A percentile compares a stretch with the other conserved stretches of the same genome.
These are phyloP conservation scores for Diabrotica undecimpunctata DNA, from an alignment of 1,140 invertebrate species.

Conservation along the genomic window DNA sequence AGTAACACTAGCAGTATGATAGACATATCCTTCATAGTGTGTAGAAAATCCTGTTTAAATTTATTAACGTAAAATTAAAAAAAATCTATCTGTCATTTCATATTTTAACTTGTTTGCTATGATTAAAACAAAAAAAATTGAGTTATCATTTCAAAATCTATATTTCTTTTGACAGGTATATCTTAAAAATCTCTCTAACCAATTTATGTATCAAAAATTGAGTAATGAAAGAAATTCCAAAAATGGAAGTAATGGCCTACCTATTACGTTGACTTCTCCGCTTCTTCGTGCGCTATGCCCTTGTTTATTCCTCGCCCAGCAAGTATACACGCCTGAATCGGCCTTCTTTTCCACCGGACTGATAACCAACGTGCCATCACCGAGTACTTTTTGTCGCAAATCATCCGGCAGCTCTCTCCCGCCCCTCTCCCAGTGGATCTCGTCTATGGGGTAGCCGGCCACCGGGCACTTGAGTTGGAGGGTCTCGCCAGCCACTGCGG, in stretches of 20 bases:
- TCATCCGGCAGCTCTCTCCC: constrained; percentile 75
- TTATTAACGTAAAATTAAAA: too few relatives aligned
- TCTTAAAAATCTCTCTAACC: too few relatives aligned
- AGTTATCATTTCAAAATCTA: too few relatives aligned
- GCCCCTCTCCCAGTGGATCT: constrained; percentile 76
- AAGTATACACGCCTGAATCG: constrained; percentile 76
- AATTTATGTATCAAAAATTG: too few relatives aligned
- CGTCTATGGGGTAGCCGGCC: constrained; percentile 78
- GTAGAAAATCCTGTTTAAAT: too few relatives aligned
- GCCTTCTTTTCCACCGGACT: constrained; percentile 69
- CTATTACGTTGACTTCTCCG: constrained; percentile 71
- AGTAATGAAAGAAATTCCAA: too few relatives aligned
- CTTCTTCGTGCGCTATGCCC: constrained; percentile 67
- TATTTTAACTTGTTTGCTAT: too few relatives aligned
- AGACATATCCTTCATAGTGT: too few relatives aligned
- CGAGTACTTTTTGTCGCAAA: constrained; percentile 71
- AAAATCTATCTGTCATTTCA: too few relatives aligned
- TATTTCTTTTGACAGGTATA: too few relatives aligned
- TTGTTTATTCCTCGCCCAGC: constrained; percentile 71
- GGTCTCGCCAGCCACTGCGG: constrained; percentile 77
- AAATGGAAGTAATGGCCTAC: constrained; percentile 49
- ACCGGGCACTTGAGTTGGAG: constrained; percentile 80
- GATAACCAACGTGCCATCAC: constrained; percentile 70
- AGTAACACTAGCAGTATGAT: too few relatives aligned
- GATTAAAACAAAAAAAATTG: too few relatives aligned